Percentiles rank a stretch among this genome's conserved stretches.
Evolutionary conservation across 2,113 vertebrate genomes (phyloP).

Genomic region (Amphilophus citrinellus): DNA sequence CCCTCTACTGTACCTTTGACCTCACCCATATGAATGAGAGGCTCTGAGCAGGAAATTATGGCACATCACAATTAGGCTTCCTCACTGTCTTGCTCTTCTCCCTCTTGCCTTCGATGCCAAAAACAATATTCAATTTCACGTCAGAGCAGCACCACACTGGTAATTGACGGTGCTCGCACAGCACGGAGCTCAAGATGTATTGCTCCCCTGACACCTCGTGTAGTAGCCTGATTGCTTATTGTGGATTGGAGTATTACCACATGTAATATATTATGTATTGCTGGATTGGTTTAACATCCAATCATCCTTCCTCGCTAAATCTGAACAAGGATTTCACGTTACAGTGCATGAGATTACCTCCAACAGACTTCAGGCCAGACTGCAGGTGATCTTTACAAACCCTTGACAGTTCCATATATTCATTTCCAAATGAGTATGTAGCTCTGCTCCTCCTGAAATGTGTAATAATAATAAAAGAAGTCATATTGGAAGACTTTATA

Average conservation of each 20-base stretch:
- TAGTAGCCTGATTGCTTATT: conserved; percentile 63
- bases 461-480: conserved; percentile 30
- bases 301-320: conserved; percentile 64
- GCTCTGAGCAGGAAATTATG: conserved; percentile 66
- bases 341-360: conserved; percentile 39
- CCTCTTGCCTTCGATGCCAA: conserved; percentile 63
- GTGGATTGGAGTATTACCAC: conserved; percentile 66
- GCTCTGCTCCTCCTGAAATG: conserved; percentile 20
- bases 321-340: conserved; percentile 57
- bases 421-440: conserved; percentile 27
- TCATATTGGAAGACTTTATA: conserved; percentile 19
- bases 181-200: conserved; percentile 58
- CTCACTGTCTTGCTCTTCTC: conserved; percentile 56
- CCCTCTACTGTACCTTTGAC: conserved; percentile 68
- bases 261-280: conserved; percentile 66
- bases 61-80: conserved; percentile 69
- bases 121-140: conserved; percentile 68
- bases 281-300: conserved; percentile 67
- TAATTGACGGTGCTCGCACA: conserved; percentile 57
- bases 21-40: conserved; percentile 58
- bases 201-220: conserved; percentile 68
- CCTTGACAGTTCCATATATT: conserved; percentile 8
- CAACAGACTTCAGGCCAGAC: conserved; percentile 21
- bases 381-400: conserved; percentile 44
- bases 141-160: conserved; percentile 59